Percentiles rank a stretch among this genome's conserved stretches.
Conservation (phyloP, 2,113 vertebrate species). For the Phalacrocorax aristotelis region DNA sequence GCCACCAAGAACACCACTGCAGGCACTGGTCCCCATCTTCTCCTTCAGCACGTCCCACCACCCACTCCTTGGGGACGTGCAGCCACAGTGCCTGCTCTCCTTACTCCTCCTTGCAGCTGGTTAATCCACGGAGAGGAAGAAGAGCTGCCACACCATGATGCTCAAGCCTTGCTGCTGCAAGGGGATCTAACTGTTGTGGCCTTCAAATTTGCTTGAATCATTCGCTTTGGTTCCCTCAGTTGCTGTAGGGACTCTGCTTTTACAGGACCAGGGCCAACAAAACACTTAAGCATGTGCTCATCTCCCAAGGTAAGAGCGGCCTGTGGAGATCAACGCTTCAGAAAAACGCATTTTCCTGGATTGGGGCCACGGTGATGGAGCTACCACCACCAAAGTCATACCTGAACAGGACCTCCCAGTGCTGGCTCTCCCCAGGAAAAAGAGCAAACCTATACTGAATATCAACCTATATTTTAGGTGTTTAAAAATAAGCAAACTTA, state of each 20-base stretch:
- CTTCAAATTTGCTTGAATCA: not conserved
- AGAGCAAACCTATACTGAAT: not conserved
- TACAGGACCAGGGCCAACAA: not conserved
- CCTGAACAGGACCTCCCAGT: not conserved
- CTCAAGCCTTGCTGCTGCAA: not conserved
- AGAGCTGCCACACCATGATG: not conserved
- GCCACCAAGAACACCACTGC: not conserved
- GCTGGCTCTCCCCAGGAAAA: not conserved
- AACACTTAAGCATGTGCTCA: not conserved
- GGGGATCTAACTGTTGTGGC: not conserved
- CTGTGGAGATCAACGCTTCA: not conserved
- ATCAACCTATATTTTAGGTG: not conserved
- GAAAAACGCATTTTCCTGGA: not conserved
- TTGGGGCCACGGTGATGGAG: not conserved
- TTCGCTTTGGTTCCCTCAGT: not conserved
- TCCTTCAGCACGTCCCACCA: not conserved
- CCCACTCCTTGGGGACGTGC: rapidly evolving
- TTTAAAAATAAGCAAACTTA: not conserved
- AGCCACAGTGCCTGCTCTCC: not conserved
- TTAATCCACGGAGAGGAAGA: not conserved
- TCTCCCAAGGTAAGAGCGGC: not conserved
- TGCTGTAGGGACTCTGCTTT: not conserved
- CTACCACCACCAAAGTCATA: not conserved
- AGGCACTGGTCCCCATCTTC: not conserved
- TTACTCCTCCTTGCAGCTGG: not conserved